These are phyloP conservation scores for Pedetes capensis DNA, from an alignment of 2,113 vertebrate species.

Conservation along the genomic window DNA sequence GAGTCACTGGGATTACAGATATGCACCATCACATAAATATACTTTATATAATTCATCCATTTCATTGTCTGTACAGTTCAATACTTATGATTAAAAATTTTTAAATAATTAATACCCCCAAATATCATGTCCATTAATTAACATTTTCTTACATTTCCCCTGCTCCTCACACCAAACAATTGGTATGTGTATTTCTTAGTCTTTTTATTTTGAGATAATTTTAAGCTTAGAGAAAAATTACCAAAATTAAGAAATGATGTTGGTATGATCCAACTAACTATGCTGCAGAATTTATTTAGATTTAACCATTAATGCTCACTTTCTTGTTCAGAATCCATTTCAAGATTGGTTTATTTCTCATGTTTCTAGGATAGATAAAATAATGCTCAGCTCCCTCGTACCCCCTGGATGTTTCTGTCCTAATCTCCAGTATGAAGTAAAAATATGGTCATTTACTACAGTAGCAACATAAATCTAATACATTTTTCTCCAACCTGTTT, in stretches of 20 bases:
- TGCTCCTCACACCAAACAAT: background rate
- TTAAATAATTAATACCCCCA: background rate
- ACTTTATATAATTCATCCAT: background rate
- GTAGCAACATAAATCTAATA: background rate
- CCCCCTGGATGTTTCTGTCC: background rate
- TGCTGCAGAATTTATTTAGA: background rate
- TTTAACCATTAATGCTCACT: background rate
- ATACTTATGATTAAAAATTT: background rate
- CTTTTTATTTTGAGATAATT: background rate
- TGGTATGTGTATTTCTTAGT: background rate
- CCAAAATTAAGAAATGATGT: background rate
- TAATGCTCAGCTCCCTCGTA: background rate
- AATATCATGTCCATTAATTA: background rate
- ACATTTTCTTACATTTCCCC: rapidly evolving
- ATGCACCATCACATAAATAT: too few relatives aligned
- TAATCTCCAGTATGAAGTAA: background rate
- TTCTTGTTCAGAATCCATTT: background rate
- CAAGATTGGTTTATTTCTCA: background rate
- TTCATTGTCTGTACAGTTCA: background rate
- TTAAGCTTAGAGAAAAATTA: background rate
- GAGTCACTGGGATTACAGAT: too few relatives aligned
- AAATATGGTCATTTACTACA: background rate
- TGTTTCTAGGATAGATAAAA: background rate
- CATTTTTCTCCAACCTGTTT: background rate
- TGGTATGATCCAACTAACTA: background rate